Percentiles rank a stretch among this genome's conserved stretches.
phyloP scores from a whole-genome alignment of 2,797 vertebrate genomes.

The Acridotheres tristis region DNA sequence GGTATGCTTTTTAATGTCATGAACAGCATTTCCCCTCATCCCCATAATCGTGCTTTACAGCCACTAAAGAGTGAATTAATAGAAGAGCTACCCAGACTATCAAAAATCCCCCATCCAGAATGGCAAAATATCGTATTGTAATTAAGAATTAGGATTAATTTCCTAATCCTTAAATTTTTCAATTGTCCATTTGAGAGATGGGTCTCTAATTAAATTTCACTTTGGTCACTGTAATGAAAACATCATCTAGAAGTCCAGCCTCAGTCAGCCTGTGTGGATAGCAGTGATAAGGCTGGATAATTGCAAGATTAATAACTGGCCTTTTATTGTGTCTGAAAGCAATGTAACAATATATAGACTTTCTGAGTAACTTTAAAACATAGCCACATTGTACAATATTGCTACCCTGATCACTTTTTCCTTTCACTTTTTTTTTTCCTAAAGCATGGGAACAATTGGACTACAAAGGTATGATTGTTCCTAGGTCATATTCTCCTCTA shows the following conservation, averaged over 20 bases:
- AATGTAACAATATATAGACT: constrained; percentile 38
- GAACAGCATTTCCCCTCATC: background rate
- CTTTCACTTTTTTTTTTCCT: background rate
- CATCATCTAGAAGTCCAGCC: constrained; percentile 41
- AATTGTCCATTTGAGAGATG: constrained; percentile 61
- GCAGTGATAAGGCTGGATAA: constrained; percentile 70
- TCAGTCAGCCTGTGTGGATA: constrained; percentile 60
- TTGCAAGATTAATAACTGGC: constrained; percentile 72
- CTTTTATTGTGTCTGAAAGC: constrained; percentile 70
- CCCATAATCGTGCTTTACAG: background rate
- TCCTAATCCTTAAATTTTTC: constrained; percentile 62
- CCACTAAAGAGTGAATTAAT: constrained; percentile 8
- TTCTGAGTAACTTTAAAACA: constrained; percentile 63
- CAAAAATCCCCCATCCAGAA: constrained; percentile 32
- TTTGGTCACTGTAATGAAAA: constrained; percentile 68
- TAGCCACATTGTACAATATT: constrained; percentile 31
- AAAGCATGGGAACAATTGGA: constrained; percentile 10
- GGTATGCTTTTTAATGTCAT: constrained; percentile 71
- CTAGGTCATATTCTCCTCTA: constrained; percentile 59
- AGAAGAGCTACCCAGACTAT: background rate
- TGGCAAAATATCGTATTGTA: constrained; percentile 62
- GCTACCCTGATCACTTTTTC: constrained; percentile 20
- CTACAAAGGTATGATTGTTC: constrained; percentile 40
- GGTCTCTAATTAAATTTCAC: constrained; percentile 73
- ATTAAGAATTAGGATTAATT: constrained; percentile 71